A percentile compares a stretch with the other conserved stretches of the same genome.
Conservation (phyloP, 2,113 vertebrate species). For the Scatophagus argus region DNA sequence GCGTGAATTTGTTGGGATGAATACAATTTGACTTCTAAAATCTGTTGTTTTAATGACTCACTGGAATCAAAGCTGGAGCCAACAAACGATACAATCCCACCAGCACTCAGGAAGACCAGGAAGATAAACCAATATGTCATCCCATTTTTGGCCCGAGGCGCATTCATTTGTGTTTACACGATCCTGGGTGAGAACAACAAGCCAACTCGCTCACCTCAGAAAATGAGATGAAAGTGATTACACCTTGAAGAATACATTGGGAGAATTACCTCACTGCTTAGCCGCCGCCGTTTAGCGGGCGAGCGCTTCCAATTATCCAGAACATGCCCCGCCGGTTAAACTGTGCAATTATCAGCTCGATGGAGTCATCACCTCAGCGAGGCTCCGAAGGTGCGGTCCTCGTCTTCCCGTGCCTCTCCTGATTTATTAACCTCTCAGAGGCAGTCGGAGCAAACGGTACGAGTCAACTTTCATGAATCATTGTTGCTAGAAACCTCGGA, state of each 20-base stretch:
- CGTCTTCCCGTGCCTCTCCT: not conserved
- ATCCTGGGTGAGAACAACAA: constrained; percentile 15
- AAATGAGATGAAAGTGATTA: constrained; percentile 48
- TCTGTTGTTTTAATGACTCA: accelerated
- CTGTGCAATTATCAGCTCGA: constrained; percentile 59
- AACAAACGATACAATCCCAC: not conserved
- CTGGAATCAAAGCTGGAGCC: constrained; percentile 11
- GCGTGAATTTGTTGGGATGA: not conserved
- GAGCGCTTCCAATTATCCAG: constrained; percentile 61
- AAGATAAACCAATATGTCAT: not conserved
- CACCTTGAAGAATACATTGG: constrained; percentile 44
- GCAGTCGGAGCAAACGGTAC: constrained; percentile 15
- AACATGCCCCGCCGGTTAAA: constrained; percentile 66
- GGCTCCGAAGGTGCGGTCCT: constrained; percentile 14
- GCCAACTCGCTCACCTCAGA: not conserved
- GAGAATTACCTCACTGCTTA: constrained; percentile 43
- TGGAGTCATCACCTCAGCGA: constrained; percentile 44
- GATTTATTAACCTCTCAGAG: constrained; percentile 57
- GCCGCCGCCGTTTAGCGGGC: constrained; percentile 32
- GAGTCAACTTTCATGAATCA: constrained; percentile 51
- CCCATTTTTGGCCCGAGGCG: not conserved
- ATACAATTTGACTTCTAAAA: not conserved
- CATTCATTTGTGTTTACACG: constrained; percentile 34
- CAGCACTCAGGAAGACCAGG: constrained; percentile 10
- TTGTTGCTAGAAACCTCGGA: constrained; percentile 14